phyloP scores from a whole-genome alignment of 23 tunicate genomes.

The Styela plicata region DNA sequence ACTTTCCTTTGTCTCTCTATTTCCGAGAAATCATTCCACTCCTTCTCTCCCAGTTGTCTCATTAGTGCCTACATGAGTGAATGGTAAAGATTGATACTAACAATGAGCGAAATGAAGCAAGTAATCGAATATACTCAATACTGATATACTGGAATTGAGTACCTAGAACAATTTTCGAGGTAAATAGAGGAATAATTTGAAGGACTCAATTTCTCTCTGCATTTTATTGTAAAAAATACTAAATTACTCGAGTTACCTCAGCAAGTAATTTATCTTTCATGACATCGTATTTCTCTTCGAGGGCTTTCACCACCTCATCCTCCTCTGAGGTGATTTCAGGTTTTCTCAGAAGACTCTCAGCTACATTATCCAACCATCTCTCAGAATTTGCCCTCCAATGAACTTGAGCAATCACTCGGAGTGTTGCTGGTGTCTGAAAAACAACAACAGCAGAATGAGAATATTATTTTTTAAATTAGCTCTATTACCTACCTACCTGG shows the following conservation, averaged over 20 bases:
- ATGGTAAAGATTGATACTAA: too few species aligned
- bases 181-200: too few species aligned
- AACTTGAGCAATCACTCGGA: conserved; percentile 51
- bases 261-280: conserved; percentile 84
- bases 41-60: conserved; percentile 85
- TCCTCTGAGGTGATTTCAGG: conserved; percentile 37
- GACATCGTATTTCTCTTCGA: conserved; percentile 81
- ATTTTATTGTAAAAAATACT: too few species aligned
- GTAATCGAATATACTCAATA: too few species aligned
- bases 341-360: conserved; percentile 52
- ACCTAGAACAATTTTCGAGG: too few species aligned
- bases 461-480: not conserved
- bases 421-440: conserved; percentile 16
- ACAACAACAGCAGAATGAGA: too few species aligned
- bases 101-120: too few species aligned
- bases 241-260: conserved; percentile 39
- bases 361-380: conserved; percentile 81
- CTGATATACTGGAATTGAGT: too few species aligned
- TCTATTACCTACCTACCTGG: too few species aligned
- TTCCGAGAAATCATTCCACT: conserved; percentile 71
- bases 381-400: conserved; percentile 48
- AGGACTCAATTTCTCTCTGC: too few species aligned
- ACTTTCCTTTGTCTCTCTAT: conserved; percentile 76
- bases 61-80: conserved; percentile 80
- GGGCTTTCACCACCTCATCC: conserved; percentile 70